Percentiles rank a stretch among this genome's conserved stretches.
Evolutionary conservation across 2,113 vertebrate genomes (phyloP).

Genomic region (Misgurnus anguillicaudatus): DNA sequence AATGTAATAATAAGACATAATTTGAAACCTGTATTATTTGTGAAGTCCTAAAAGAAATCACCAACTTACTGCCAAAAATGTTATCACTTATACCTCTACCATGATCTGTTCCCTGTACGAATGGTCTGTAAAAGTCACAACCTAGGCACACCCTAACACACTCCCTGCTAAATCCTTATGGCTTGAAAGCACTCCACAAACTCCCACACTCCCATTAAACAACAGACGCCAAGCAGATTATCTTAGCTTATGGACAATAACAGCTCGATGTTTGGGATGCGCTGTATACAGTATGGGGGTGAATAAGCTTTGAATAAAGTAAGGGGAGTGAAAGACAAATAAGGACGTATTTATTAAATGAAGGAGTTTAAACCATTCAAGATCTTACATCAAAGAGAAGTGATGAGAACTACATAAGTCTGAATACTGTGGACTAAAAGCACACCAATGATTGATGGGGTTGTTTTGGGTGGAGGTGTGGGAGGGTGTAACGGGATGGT

Average conservation of each 20-base stretch:
- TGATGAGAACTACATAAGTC: conserved; percentile 6
- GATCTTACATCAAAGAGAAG: conserved; percentile 22
- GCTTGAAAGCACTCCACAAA: conserved; percentile 5
- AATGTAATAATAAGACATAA: too few species aligned
- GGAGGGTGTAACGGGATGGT: conserved; percentile 6
- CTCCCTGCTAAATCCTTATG: neutral
- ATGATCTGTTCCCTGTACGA: neutral
- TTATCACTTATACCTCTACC: conserved; percentile 1
- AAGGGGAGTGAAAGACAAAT: conserved; percentile 9
- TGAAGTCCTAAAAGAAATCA: conserved; percentile 40
- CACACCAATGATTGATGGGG: neutral
- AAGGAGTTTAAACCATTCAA: conserved; percentile 12
- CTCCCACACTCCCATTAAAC: conserved; percentile 4
- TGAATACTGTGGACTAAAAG: conserved; percentile 8
- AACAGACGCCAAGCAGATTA: conserved; percentile 38
- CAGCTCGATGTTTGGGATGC: conserved; percentile 5
- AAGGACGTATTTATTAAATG: conserved; percentile 5
- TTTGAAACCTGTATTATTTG: too few species aligned
- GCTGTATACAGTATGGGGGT: neutral
- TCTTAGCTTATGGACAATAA: conserved; percentile 24
- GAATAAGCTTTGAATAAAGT: conserved; percentile 16
- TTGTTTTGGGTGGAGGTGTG: conserved; percentile 27
- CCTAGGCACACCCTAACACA: conserved; percentile 15
- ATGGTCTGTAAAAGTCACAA: neutral
- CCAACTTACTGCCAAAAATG: conserved; percentile 36